Evolutionary conservation across 2,888 invertebrate species (phyloP).

Genomic region (Phlogophora meticulosa): DNA sequence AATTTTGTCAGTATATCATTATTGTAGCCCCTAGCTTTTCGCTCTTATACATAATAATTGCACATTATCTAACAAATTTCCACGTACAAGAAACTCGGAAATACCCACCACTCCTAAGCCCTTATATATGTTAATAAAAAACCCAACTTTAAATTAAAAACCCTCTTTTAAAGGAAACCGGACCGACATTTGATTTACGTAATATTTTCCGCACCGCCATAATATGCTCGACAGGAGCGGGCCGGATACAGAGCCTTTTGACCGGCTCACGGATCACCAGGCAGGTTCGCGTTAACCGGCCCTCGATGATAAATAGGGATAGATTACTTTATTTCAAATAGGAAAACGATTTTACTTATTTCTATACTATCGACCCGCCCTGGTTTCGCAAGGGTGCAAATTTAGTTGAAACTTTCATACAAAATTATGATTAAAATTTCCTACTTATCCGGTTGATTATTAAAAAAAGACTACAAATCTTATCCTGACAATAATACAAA

Average conservation of each 20-base stretch:
- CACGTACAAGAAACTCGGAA: background rate
- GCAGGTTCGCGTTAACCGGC: conserved; percentile 41
- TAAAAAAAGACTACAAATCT: too few species aligned
- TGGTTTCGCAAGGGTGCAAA: too few species aligned
- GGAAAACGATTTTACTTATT: conserved; percentile 10
- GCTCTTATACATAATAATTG: too few species aligned
- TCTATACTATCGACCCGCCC: too few species aligned
- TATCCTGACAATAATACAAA: too few species aligned
- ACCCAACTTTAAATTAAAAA: conserved; percentile 9
- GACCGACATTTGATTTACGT: conserved; percentile 48
- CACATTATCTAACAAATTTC: background rate
- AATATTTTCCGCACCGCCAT: conserved; percentile 44
- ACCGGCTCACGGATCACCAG: conserved; percentile 65
- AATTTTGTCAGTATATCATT: too few species aligned
- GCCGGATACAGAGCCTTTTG: conserved; percentile 70
- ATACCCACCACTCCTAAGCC: background rate
- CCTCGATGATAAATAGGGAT: conserved; percentile 39
- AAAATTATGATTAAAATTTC: too few species aligned
- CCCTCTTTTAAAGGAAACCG: conserved; percentile 10
- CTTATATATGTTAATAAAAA: conserved; percentile 1
- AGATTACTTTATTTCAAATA: conserved; percentile 38
- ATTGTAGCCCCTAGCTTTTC: too few species aligned
- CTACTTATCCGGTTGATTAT: too few species aligned
- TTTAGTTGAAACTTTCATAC: too few species aligned
- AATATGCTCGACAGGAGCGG: conserved; percentile 57